Conservation (phyloP, 2,888 invertebrate species). For the Serrognathus titanus region DNA sequence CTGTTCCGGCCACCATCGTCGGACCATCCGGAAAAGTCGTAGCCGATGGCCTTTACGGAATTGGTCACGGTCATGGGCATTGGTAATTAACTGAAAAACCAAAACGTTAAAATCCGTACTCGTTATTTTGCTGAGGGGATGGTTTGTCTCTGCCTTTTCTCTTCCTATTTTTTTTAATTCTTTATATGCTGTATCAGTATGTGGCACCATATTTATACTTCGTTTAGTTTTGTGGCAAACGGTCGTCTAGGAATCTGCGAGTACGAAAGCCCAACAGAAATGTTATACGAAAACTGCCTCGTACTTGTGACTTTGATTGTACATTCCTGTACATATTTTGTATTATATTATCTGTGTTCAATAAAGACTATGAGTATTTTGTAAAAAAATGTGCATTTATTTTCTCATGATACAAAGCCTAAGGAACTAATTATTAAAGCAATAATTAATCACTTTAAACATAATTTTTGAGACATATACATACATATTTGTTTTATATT, state of each 20-base stretch:
- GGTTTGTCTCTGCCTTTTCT: slow-evolving; percentile 7
- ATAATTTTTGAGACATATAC: no score
- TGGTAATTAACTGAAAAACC: slow-evolving; percentile 21
- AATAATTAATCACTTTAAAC: no score
- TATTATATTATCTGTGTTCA: not conserved
- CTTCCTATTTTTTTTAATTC: slow-evolving; percentile 3
- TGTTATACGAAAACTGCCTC: not conserved
- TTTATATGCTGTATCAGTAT: slow-evolving; percentile 12
- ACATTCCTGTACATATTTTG: not conserved
- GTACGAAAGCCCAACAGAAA: not conserved
- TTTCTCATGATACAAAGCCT: not conserved
- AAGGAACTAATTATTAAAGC: no score
- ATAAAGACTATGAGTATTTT: not conserved
- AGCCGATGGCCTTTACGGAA: slow-evolving; percentile 36
- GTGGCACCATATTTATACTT: slow-evolving; percentile 10
- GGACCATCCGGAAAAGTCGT: slow-evolving; percentile 35
- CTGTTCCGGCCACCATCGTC: slow-evolving; percentile 34
- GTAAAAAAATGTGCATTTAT: not conserved
- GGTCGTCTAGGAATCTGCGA: no score
- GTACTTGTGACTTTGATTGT: not conserved
- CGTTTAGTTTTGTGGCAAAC: not conserved
- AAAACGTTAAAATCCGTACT: not conserved
- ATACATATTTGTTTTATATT: no score
- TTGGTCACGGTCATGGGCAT: slow-evolving; percentile 24
- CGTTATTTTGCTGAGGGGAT: not conserved